Percentiles rank a stretch among this genome's conserved stretches.
These are phyloP conservation scores for Napeogenes sylphis DNA, from an alignment of 2,888 invertebrate genomes.

Conservation along the genomic window DNA sequence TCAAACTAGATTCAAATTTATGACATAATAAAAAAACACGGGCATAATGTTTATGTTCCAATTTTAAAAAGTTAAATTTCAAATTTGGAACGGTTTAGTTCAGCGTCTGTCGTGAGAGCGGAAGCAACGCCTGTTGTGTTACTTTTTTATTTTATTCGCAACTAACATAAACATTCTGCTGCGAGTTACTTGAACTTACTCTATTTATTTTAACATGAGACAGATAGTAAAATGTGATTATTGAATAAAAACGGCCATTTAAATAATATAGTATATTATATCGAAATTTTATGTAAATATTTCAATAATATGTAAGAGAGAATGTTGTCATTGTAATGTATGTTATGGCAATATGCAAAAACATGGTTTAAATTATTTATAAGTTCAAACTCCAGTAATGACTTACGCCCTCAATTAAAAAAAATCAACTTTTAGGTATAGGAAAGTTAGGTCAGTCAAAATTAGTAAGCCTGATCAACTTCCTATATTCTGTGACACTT, in stretches of 20 bases:
- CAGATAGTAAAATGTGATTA: neutral
- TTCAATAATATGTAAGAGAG: no score
- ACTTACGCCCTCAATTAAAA: neutral
- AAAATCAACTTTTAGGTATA: neutral
- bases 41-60: neutral
- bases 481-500: no score
- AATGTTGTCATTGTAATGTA: no score
- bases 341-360: no score
- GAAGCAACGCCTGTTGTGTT: slow-evolving; percentile 17
- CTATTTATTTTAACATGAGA: neutral
- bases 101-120: slow-evolving; percentile 13
- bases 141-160: slow-evolving; percentile 6
- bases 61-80: slow-evolving; percentile 6
- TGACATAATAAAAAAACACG: slow-evolving; percentile 6
- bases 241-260: no score
- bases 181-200: slow-evolving; percentile 6
- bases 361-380: no score
- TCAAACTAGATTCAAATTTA: neutral
- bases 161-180: slow-evolving; percentile 4
- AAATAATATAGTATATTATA: no score
- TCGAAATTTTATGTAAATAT: no score
- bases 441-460: no score
- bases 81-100: slow-evolving; percentile 13
- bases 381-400: no score
- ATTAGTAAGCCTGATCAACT: no score